A percentile compares a stretch with the other conserved stretches of the same genome.
phyloP scores from a whole-genome alignment of 2,888 invertebrate species.

The Ormyrus thymus region DNA sequence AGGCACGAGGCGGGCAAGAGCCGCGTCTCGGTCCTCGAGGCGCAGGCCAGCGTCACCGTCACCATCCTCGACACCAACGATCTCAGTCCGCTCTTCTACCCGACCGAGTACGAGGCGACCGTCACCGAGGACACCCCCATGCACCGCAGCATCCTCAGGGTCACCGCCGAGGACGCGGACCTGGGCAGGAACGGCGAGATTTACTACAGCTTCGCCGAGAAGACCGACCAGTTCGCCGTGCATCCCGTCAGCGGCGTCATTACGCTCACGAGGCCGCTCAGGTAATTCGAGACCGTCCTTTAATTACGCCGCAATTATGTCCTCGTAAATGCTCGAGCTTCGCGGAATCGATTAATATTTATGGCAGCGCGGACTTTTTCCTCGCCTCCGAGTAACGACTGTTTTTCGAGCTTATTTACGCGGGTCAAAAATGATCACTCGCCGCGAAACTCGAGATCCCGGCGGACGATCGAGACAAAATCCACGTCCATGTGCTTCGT shows the following conservation, averaged over 20 bases:
- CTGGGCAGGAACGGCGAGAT: conserved; percentile 96
- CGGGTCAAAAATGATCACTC: too few relatives aligned
- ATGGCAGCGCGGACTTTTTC: too few relatives aligned
- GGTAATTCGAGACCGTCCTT: conserved; percentile 62
- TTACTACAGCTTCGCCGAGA: conserved; percentile 92
- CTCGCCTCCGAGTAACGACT: too few relatives aligned
- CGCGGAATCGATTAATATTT: too few relatives aligned
- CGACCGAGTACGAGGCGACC: conserved; percentile 89
- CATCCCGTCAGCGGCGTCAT: conserved; percentile 95
- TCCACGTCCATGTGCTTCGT: too few relatives aligned
- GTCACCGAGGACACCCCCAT: conserved; percentile 92
- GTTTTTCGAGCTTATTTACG: too few relatives aligned
- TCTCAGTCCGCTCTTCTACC: conserved; percentile 94
- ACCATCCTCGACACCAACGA: conserved; percentile 91
- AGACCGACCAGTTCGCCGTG: conserved; percentile 90
- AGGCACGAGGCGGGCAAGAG: conserved; percentile 77
- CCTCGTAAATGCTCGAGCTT: too few relatives aligned
- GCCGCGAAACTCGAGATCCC: too few relatives aligned
- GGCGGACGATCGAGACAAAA: too few relatives aligned
- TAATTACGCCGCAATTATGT: too few relatives aligned
- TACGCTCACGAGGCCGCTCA: conserved; percentile 86
- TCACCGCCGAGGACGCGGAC: conserved; percentile 96
- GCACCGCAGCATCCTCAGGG: conserved; percentile 86
- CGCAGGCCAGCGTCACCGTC: conserved; percentile 84
- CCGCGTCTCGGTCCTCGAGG: conserved; percentile 78